Percentiles rank a stretch among this genome's conserved stretches.
Conservation (phyloP, 2,888 invertebrate species). For the Lasius fuliginosus region DNA sequence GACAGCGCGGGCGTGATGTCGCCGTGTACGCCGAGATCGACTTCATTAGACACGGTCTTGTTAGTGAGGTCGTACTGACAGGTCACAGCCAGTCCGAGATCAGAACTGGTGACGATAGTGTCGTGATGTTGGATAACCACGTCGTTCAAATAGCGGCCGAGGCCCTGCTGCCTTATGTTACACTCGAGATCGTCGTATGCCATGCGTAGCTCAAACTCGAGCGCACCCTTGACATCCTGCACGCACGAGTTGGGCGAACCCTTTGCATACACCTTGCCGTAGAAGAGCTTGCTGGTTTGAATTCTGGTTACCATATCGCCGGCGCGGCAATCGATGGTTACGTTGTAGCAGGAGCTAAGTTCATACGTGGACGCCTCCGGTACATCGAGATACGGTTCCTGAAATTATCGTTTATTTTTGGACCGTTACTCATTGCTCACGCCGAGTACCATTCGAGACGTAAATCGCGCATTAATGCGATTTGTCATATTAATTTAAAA, state of each 20-base stretch:
- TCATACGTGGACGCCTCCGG: constrained; percentile 97
- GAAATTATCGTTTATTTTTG: constrained; percentile 74
- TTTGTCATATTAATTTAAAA: constrained; percentile 50
- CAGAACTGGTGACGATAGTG: constrained; percentile 97
- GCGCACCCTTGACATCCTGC: constrained; percentile 94
- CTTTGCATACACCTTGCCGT: constrained; percentile 98
- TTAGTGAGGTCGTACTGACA: constrained; percentile 98
- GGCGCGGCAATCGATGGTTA: constrained; percentile 96
- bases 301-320: constrained; percentile 97
- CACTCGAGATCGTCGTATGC: constrained; percentile 97
- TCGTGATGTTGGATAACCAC: constrained; percentile 98
- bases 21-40: constrained; percentile 95
- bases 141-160: constrained; percentile 95
- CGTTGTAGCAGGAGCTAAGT: constrained; percentile 97
- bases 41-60: constrained; percentile 97
- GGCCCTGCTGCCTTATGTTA: constrained; percentile 95
- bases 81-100: constrained; percentile 96
- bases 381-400: constrained; percentile 96
- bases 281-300: constrained; percentile 96
- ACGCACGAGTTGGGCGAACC: constrained; percentile 97
- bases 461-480: constrained; percentile 35
- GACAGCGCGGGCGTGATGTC: constrained; percentile 95
- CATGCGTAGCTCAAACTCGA: constrained; percentile 97
- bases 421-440: constrained; percentile 30
- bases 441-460: neutral